phyloP scores from a whole-genome alignment of 2,113 vertebrate species.

The Syngnathus floridae region DNA sequence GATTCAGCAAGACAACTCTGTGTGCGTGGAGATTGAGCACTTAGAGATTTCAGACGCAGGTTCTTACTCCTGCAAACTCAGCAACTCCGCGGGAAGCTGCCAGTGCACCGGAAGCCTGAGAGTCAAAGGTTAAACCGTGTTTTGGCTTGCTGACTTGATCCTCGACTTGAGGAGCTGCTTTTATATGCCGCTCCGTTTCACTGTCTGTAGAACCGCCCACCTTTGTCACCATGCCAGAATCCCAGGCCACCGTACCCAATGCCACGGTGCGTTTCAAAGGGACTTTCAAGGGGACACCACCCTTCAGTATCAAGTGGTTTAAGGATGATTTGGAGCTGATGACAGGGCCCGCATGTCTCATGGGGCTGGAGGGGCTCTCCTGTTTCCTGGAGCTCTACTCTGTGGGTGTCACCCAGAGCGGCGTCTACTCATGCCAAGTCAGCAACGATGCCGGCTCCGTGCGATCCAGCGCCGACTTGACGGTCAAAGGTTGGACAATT shows the following conservation, averaged over 20 bases:
- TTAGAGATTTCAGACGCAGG: slow-evolving; percentile 84
- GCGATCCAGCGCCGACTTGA: slow-evolving; percentile 82
- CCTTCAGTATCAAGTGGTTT: slow-evolving; percentile 92
- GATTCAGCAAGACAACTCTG: slow-evolving; percentile 81
- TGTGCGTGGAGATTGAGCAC: slow-evolving; percentile 81
- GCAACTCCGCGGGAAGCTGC: slow-evolving; percentile 82
- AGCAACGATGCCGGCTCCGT: slow-evolving; percentile 92
- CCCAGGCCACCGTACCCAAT: slow-evolving; percentile 82
- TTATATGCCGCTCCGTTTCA: slow-evolving; percentile 40
- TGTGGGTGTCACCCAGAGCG: slow-evolving; percentile 80
- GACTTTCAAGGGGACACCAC: slow-evolving; percentile 86
- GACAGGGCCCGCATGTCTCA: slow-evolving; percentile 85
- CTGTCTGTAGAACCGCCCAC: slow-evolving; percentile 83
- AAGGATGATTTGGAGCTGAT: slow-evolving; percentile 88
- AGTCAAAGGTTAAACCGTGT: slow-evolving; percentile 82
- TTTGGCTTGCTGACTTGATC: slow-evolving; percentile 7
- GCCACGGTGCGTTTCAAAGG: slow-evolving; percentile 87
- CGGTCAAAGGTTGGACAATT: slow-evolving; percentile 75
- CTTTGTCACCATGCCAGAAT: slow-evolving; percentile 82
- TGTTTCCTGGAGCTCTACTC: slow-evolving; percentile 91
- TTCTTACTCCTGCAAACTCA: slow-evolving; percentile 85
- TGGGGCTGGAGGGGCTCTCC: slow-evolving; percentile 81
- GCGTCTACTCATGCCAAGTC: slow-evolving; percentile 89
- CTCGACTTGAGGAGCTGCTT: slow-evolving; percentile 31
- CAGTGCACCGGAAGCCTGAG: slow-evolving; percentile 81